Base-by-base conservation (phyloP, 2,888 invertebrate genomes). In the Lingula anatina region DNA sequence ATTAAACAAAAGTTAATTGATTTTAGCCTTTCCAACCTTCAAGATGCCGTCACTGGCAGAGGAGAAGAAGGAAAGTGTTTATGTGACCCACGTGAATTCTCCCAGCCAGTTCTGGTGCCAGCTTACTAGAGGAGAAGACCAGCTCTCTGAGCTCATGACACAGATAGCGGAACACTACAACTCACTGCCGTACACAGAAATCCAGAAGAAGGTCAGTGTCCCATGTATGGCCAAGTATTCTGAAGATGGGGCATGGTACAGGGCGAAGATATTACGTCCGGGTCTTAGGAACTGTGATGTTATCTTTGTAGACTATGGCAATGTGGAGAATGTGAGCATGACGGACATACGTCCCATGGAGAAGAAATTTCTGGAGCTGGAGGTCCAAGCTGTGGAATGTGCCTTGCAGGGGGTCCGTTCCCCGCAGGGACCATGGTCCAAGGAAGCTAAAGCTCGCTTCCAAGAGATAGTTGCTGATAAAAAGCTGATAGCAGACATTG, bases 191-290 rank as follows among this genome's bases (percentile, higher is more conserved):
- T 31, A 12, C 15, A 24, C 18, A 25, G 1, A 36, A 37, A 15
- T 12, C 9, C 31, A 31, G 31, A 9, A 12, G 31, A 15, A 31
- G 9, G 15, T 15, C 31, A 31, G 15, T 15, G 15, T 31, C 9
- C 24, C 65, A 1, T 65, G 66, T 46, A 64, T 66, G 18, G 65
- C 65, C 0, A 51, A 57, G 35, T 68, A 51, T 44, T 27, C 54
- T n/a, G 67, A 66, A 24, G 71, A 71, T 54, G 64, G 61, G 26
- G 58, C 61, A 2, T 73, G 73, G 72, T 70, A 68, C 51, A 51
- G 73, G 7, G 68, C 60, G 1, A 43, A 47, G 21, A 53, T 68
- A 2, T 2, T 54, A 12, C 15, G 31, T 15, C 31, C 9, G 9
- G 31, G 15, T 15, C 9, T 12, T 31, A 15, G 31, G 9, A 31